phyloP scores from a whole-genome alignment of 2,797 vertebrate genomes.

The Carcharodon carcharias region DNA sequence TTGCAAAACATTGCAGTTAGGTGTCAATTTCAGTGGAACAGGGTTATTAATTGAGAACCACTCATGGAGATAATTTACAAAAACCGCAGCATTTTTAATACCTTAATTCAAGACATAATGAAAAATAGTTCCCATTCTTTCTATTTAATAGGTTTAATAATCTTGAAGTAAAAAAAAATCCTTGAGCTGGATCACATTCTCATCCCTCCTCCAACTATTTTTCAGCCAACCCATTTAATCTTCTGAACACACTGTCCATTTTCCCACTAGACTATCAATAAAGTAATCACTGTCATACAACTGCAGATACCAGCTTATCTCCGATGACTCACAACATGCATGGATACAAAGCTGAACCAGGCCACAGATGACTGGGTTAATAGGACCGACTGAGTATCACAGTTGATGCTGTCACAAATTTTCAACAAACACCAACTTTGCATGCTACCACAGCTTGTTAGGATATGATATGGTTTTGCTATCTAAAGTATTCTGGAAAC shows the following conservation, averaged over 20 bases:
- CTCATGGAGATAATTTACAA: slow-evolving; percentile 43
- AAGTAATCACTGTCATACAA: slow-evolving; percentile 73
- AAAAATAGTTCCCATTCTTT: slow-evolving; percentile 48
- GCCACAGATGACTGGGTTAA: slow-evolving; percentile 61
- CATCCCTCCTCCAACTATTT: slow-evolving; percentile 61
- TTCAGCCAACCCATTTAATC: slow-evolving; percentile 63
- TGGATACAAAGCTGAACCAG: slow-evolving; percentile 65
- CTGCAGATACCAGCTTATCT: slow-evolving; percentile 65
- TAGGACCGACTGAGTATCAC: slow-evolving; percentile 57
- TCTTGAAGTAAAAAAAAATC: slow-evolving; percentile 60
- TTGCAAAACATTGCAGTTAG: slow-evolving; percentile 57
- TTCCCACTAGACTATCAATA: slow-evolving; percentile 73
- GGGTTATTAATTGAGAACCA: slow-evolving; percentile 52
- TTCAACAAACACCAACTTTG: neutral
- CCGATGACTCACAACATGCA: slow-evolving; percentile 57
- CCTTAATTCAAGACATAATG: slow-evolving; percentile 60
- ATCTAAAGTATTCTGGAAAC: neutral
- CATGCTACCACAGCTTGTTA: neutral
- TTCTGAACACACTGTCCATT: slow-evolving; percentile 53
- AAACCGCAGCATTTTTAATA: slow-evolving; percentile 54
- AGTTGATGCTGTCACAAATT: slow-evolving; percentile 54
- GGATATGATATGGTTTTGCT: neutral
- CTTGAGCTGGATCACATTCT: slow-evolving; percentile 66
- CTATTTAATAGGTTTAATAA: slow-evolving; percentile 52
- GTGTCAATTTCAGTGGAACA: slow-evolving; percentile 74